Percentiles rank a stretch among this genome's conserved stretches.
phyloP scores from a whole-genome alignment of 2,888 invertebrate genomes.

The Anticlea derivata region DNA sequence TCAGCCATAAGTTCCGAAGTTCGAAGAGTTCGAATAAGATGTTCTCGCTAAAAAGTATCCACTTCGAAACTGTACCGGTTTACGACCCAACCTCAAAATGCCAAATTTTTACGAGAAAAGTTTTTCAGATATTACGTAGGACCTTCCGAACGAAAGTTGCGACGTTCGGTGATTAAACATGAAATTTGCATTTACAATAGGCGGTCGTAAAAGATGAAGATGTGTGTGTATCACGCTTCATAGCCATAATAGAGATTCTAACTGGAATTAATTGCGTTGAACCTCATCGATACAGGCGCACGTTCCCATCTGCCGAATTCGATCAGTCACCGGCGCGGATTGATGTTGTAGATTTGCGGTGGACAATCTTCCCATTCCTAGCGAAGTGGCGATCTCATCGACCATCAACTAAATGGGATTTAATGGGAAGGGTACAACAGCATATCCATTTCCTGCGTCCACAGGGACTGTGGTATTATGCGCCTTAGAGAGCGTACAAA shows the following conservation, averaged over 20 bases:
- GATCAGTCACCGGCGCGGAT: conserved; percentile 16
- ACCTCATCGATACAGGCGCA: conserved; percentile 7
- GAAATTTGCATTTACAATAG: conserved; percentile 61
- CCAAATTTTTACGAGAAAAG: conserved; percentile 70
- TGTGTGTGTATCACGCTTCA: conserved; percentile 45
- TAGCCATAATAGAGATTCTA: conserved; percentile 44
- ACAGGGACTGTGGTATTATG: conserved; percentile 36
- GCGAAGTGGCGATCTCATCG: conserved; percentile 21
- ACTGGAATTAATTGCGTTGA: conserved; percentile 38
- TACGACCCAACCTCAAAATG: conserved; percentile 61
- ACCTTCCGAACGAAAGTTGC: conserved; percentile 35
- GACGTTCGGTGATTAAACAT: conserved; percentile 51
- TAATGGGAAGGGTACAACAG: conserved; percentile 34
- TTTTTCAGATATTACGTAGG: conserved; percentile 57
- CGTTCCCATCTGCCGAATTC: conserved; percentile 5
- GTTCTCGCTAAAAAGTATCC: conserved; percentile 55
- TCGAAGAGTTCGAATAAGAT: conserved; percentile 54
- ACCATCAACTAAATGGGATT: conserved; percentile 16
- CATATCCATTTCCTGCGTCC: conserved; percentile 36
- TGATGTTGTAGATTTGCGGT: conserved; percentile 23
- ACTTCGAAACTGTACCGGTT: conserved; percentile 56
- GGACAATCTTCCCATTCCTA: conserved; percentile 18
- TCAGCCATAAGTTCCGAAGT: conserved; percentile 58
- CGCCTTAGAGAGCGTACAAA: conserved; percentile 35
- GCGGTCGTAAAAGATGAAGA: conserved; percentile 48